Evolutionary conservation across 1,140 invertebrate species (phyloP), one percentile per base, ranked within the genome.

Genomic region (Tetraneura akinire): DNA sequence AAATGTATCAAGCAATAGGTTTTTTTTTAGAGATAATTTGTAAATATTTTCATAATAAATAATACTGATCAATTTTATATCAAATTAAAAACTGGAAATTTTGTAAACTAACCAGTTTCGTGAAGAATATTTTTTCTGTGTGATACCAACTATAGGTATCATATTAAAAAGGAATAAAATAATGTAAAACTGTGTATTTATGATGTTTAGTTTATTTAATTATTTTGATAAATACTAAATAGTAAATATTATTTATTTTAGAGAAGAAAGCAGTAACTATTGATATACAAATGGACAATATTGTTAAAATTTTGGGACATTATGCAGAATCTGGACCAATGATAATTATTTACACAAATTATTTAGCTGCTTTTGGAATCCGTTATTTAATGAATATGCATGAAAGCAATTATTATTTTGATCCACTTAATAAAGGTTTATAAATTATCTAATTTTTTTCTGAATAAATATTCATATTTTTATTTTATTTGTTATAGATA

Each of bases 271-370:
- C 89, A 87, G 84, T 82, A 23, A 85, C 87, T 80, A 88, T 89
- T 49, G 88, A 88, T 45, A 84, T 93, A 14, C 87, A 89, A 83
- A 90, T 88, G 57, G 86, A 86, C 74, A 89, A 92, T 83, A 89
- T 94, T 64, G 88, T 93, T 2, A 92, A 91, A 86, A 88, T 93
- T 80, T 86, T 93, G 81, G 88, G 90, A 68, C 91, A 93, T 87
- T 92, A 93, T 86, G 90, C 90, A 84, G 85, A 86, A 13, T 87
- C 32, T 37, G 32, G 92, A 84, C 91, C 92, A 3, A 90, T 94
- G 3, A 86, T 96, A 73, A 94, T 95, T 86, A 88, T 95, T 83
- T 93, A 94, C 83, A 90, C 91, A 32, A 89, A 89, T 80, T 87
- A 88, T 64, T 87, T 85, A 49, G 91, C 90, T 84, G 93, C 90